A percentile compares a stretch with the other conserved stretches of the same genome.
phyloP scores from a whole-genome alignment of 92 coral and sea anemone species.

The Umimayanthus chanpuru region DNA sequence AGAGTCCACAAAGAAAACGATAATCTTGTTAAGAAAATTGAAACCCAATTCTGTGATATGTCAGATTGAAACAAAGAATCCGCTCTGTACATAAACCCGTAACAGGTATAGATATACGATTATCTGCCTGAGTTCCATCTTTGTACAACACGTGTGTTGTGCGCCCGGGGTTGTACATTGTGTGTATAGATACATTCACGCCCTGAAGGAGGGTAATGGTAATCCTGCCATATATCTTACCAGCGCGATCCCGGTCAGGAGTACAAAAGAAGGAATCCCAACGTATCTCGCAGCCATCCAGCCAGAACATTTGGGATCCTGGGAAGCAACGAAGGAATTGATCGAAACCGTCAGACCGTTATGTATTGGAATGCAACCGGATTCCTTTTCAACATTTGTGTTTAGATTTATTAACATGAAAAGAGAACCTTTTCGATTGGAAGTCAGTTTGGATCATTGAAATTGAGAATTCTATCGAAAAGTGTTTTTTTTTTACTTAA shows the following conservation, averaged over 20 bases:
- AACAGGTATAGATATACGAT: not conserved
- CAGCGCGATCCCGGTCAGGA: constrained; percentile 61
- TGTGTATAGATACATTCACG: not conserved
- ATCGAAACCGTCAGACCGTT: not conserved
- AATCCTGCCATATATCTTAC: constrained; percentile 37
- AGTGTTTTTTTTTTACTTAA: too few relatives aligned
- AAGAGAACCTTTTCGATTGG: too few relatives aligned
- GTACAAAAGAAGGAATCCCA: constrained; percentile 47
- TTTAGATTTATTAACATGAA: too few relatives aligned
- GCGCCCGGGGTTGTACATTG: not conserved
- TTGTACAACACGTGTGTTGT: not conserved
- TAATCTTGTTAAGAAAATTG: too few relatives aligned
- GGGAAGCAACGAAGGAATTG: not conserved
- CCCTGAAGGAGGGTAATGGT: not conserved
- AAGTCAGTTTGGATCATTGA: too few relatives aligned
- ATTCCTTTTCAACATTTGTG: too few relatives aligned
- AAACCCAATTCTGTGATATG: too few relatives aligned
- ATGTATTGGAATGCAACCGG: not conserved
- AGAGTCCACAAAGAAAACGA: too few relatives aligned
- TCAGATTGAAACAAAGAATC: too few relatives aligned
- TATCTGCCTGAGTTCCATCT: too few relatives aligned
- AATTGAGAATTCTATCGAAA: too few relatives aligned
- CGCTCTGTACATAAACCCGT: not conserved
- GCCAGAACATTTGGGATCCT: constrained; percentile 76
- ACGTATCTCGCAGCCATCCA: constrained; percentile 76